Conservation (phyloP, 2,797 vertebrate species). For the Ctenopoma kingsleyae region DNA sequence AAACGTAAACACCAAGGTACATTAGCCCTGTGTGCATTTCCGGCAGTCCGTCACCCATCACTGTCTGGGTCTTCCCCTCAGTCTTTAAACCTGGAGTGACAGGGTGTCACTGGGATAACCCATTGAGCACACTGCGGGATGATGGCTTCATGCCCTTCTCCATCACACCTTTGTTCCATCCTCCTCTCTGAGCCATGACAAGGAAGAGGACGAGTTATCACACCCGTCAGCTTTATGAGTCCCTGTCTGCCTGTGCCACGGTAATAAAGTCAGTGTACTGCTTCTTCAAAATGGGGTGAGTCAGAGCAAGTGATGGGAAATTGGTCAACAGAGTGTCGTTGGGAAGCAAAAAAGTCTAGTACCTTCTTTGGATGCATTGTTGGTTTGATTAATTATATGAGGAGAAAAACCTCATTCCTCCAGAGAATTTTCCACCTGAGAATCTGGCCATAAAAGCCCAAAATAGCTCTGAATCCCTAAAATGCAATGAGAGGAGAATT, state of each 20-base stretch:
- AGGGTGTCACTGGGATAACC: conserved; percentile 70
- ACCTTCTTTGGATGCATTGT: conserved; percentile 63
- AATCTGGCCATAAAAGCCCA: conserved; percentile 47
- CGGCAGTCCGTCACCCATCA: conserved; percentile 60
- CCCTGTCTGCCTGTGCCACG: conserved; percentile 69
- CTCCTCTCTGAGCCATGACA: conserved; percentile 70
- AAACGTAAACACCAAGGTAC: conserved; percentile 52
- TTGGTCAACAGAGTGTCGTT: conserved; percentile 76
- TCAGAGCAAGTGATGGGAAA: conserved; percentile 76
- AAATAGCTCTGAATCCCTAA: conserved; percentile 53
- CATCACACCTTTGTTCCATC: conserved; percentile 79
- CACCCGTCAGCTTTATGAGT: conserved; percentile 81
- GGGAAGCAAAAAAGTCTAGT: conserved; percentile 42
- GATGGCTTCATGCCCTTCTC: conserved; percentile 74
- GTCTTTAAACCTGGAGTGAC: conserved; percentile 72
- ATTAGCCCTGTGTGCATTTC: conserved; percentile 38
- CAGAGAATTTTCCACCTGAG: conserved; percentile 61
- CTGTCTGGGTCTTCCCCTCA: conserved; percentile 53
- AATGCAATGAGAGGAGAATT: conserved; percentile 38
- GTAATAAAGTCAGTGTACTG: conserved; percentile 77
- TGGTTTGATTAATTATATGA: conserved; percentile 74
- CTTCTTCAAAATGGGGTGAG: conserved; percentile 74
- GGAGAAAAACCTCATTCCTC: conserved; percentile 51
- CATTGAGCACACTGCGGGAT: conserved; percentile 61
- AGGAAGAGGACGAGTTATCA: conserved; percentile 79